These are phyloP conservation scores for Amphipyra berbera DNA, from an alignment of 2,888 invertebrate species.

Conservation along the genomic window DNA sequence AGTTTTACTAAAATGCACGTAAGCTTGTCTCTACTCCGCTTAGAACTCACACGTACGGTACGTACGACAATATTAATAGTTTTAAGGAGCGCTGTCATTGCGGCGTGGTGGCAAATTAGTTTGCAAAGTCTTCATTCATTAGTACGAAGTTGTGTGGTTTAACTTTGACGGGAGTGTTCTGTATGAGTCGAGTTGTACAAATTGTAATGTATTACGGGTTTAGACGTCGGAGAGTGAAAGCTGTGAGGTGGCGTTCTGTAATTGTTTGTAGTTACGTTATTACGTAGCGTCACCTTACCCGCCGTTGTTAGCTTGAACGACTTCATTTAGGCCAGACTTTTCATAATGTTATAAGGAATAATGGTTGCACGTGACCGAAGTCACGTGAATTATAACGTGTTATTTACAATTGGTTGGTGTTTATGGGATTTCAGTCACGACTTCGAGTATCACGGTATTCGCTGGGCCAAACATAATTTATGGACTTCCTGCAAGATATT, in stretches of 20 bases:
- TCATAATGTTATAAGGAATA: constrained; percentile 35
- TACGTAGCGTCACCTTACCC: constrained; percentile 34
- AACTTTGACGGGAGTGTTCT: constrained; percentile 67
- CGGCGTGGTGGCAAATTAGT: constrained; percentile 77
- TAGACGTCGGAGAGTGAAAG: constrained; percentile 54
- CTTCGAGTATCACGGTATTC: neutral
- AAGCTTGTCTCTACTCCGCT: constrained; percentile 22
- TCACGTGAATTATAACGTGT: constrained; percentile 33
- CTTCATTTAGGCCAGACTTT: constrained; percentile 50
- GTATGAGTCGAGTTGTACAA: constrained; percentile 62
- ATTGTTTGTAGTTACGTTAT: constrained; percentile 52
- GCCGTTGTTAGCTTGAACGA: constrained; percentile 41
- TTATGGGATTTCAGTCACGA: constrained; percentile 17
- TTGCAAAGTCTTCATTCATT: constrained; percentile 79
- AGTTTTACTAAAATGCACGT: constrained; percentile 43
- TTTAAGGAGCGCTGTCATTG: constrained; percentile 68
- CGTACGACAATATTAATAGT: constrained; percentile 67
- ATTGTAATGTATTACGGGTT: constrained; percentile 67
- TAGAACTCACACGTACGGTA: constrained; percentile 36
- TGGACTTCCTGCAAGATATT: too few species aligned
- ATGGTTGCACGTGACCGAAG: constrained; percentile 31
- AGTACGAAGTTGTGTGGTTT: constrained; percentile 73
- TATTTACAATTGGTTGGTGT: constrained; percentile 28
- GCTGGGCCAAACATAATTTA: too few species aligned
- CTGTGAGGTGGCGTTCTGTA: constrained; percentile 46